These are phyloP conservation scores for Neocloeon triangulifer DNA, from an alignment of 1,140 invertebrate genomes.

Conservation along the genomic window DNA sequence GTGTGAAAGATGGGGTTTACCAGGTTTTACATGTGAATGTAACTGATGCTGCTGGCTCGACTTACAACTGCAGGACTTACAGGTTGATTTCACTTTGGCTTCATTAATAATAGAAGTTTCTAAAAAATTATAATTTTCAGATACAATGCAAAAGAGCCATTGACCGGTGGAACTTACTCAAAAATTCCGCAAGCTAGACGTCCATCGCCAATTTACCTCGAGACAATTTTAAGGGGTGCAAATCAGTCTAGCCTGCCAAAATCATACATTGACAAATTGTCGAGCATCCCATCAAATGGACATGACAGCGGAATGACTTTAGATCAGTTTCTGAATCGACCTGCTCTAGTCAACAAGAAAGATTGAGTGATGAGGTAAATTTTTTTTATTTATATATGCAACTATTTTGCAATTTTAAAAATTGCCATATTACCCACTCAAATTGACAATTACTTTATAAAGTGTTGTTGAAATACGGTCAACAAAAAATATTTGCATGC, in stretches of 20 bases:
- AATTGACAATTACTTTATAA: constrained; percentile 11
- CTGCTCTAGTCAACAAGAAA: constrained; percentile 5
- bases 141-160: constrained; percentile 18
- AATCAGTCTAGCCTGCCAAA: constrained; percentile 39
- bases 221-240: constrained; percentile 34
- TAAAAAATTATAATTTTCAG: no score
- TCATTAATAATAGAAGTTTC: no score
- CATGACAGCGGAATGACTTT: constrained; percentile 22
- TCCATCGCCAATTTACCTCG: constrained; percentile 45
- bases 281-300: constrained; percentile 39
- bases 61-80: constrained; percentile 38
- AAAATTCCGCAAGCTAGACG: constrained; percentile 26
- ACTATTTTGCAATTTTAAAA: constrained; percentile 12
- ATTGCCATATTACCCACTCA: constrained; percentile 10
- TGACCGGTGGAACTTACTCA: constrained; percentile 15
- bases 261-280: constrained; percentile 36
- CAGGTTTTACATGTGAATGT: constrained; percentile 34
- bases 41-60: constrained; percentile 21
- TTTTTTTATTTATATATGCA: constrained; percentile 8
- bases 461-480: no score
- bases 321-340: not conserved
- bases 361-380: no score
- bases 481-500: no score
- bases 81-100: no score
- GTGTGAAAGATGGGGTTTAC: constrained; percentile 42